Conservation (phyloP, 2,888 invertebrate species). For the Cerastis leucographa region DNA sequence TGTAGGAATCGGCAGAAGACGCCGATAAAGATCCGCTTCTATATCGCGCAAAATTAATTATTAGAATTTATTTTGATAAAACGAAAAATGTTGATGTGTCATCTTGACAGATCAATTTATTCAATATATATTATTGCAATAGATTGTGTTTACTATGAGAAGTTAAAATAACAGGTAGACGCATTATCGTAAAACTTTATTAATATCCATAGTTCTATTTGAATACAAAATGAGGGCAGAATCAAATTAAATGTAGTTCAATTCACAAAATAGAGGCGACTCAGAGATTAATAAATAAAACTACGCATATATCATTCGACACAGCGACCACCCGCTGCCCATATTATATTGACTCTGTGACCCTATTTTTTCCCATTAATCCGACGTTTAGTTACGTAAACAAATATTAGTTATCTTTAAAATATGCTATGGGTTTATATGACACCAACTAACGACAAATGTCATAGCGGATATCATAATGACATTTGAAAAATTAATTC, state of each 20-base stretch:
- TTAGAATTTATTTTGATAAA: no score
- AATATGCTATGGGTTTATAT: constrained; percentile 61
- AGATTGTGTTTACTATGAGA: neutral
- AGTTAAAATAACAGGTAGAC: constrained; percentile 5
- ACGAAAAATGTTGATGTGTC: no score
- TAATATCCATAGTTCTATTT: constrained; percentile 51
- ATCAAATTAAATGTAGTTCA: constrained; percentile 67
- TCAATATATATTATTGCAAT: no score
- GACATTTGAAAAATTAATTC: constrained; percentile 63
- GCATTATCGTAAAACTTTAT: constrained; percentile 43
- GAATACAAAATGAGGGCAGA: constrained; percentile 63
- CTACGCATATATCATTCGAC: constrained; percentile 79
- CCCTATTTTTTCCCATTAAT: constrained; percentile 78
- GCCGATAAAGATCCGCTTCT: no score
- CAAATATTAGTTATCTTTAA: constrained; percentile 67
- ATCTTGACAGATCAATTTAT: no score
- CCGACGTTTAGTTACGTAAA: constrained; percentile 70
- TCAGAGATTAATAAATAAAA: constrained; percentile 77
- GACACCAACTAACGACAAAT: constrained; percentile 60
- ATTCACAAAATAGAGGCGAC: constrained; percentile 71
- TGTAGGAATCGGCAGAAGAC: no score
- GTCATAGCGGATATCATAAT: constrained; percentile 42
- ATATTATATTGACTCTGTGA: constrained; percentile 76
- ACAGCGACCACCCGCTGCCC: constrained; percentile 80
- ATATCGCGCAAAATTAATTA: no score